Conservation (phyloP, 2,113 vertebrate genomes). For the Pleuronectes platessa region DNA sequence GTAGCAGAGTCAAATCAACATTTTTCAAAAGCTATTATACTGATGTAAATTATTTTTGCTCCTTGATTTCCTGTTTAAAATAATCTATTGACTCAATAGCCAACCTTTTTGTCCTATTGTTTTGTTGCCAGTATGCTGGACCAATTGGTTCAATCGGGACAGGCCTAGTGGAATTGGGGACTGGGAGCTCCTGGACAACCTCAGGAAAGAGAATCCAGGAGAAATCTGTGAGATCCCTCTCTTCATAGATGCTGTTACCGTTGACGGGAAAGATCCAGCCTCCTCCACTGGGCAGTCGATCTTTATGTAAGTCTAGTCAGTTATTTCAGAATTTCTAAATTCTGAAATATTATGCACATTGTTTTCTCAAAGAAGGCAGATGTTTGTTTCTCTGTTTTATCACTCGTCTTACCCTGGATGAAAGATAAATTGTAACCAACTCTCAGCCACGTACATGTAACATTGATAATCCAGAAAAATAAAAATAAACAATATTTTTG, state of each 20-base stretch:
- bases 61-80: not conserved
- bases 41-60: not conserved
- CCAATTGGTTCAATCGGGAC: not conserved
- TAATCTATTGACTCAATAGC: not conserved
- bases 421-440: too few relatives aligned
- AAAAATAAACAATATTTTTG: not conserved
- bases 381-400: not conserved
- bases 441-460: not conserved
- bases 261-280: not conserved
- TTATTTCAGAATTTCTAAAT: not conserved
- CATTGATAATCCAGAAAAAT: not conserved
- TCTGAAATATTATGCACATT: not conserved
- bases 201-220: slow-evolving; percentile 1
- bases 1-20: not conserved
- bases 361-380: not conserved
- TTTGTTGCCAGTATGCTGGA: not conserved
- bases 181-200: slow-evolving; percentile 1
- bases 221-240: slow-evolving; percentile 12
- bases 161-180: slow-evolving; percentile 1
- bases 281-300: not conserved
- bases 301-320: not conserved
- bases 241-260: not conserved
- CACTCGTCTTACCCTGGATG: too few relatives aligned
- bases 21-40: not conserved
- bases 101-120: not conserved